Evolutionary conservation across 2,888 invertebrate genomes (phyloP).

Genomic region (Amorpha juglandis): DNA sequence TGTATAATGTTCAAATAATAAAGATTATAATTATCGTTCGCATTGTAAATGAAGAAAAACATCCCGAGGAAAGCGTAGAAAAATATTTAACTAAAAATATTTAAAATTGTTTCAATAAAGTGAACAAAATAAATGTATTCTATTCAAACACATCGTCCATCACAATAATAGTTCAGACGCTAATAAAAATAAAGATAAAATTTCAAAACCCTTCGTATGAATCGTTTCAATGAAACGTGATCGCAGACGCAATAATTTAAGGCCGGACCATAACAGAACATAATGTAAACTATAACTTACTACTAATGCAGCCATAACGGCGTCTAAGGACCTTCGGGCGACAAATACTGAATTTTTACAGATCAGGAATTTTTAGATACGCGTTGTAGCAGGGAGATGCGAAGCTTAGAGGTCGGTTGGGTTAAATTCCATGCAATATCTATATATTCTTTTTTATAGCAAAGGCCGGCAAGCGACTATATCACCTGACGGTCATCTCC

Average conservation of each 20-base stretch:
- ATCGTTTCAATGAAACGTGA: slow-evolving; percentile 19
- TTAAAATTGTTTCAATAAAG: background rate
- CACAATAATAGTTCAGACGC: slow-evolving; percentile 8
- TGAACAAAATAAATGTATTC: background rate
- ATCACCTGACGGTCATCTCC: too few relatives aligned
- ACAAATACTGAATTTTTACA: background rate
- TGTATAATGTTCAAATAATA: too few relatives aligned
- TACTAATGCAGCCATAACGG: slow-evolving; percentile 12
- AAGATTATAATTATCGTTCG: too few relatives aligned
- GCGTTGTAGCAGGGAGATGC: background rate
- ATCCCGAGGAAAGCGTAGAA: too few relatives aligned
- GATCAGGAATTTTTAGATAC: background rate
- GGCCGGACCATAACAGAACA: slow-evolving; percentile 8
- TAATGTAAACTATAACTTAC: slow-evolving; percentile 11
- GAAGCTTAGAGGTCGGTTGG: too few relatives aligned
- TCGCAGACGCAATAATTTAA: background rate
- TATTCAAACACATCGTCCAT: background rate
- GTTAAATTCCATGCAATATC: background rate
- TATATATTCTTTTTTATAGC: background rate
- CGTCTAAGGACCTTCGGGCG: background rate
- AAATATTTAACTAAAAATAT: background rate
- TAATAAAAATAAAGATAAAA: slow-evolving; percentile 12
- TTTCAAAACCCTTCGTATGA: background rate
- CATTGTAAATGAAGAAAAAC: too few relatives aligned
- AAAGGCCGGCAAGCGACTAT: too few relatives aligned